phyloP scores from a whole-genome alignment of 2,888 invertebrate genomes.

The Pemphredon lugubris region DNA sequence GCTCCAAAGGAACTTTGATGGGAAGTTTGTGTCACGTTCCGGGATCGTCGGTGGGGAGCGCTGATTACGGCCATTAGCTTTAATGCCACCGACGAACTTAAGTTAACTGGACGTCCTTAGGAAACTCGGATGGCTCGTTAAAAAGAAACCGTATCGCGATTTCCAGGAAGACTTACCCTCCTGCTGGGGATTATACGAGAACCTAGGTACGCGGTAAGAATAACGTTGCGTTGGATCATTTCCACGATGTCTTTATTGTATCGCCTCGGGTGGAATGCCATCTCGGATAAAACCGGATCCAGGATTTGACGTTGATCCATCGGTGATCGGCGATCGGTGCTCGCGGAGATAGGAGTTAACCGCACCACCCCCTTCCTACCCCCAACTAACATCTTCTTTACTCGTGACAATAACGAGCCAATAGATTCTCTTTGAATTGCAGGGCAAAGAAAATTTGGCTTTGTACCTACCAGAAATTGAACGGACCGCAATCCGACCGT shows the following conservation, averaged over 20 bases:
- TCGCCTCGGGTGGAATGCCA: not conserved
- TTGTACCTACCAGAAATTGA: no score
- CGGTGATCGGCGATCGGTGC: not conserved
- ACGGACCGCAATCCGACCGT: no score
- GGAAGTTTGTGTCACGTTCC: slow-evolving; percentile 18
- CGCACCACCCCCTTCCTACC: no score
- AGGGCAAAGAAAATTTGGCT: no score
- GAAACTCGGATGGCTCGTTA: slow-evolving; percentile 4
- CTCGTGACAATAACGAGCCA: no score
- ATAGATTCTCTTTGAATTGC: no score
- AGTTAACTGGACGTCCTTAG: not conserved
- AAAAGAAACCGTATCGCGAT: slow-evolving; percentile 16
- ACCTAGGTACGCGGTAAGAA: not conserved
- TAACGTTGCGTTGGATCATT: not conserved
- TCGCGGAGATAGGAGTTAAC: slow-evolving; percentile 4
- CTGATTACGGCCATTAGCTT: slow-evolving; percentile 34
- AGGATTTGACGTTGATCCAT: slow-evolving; percentile 11
- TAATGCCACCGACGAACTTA: slow-evolving; percentile 5
- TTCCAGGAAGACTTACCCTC: slow-evolving; percentile 23
- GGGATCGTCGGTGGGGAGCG: slow-evolving; percentile 12
- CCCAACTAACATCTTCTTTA: no score
- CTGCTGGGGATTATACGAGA: not conserved
- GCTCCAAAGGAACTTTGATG: slow-evolving; percentile 4
- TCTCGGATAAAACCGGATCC: not conserved
- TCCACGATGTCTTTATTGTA: slow-evolving; percentile 1